Evolutionary conservation across 2,797 vertebrate genomes (phyloP).

Genomic region (Phrynocephalus guinanensis): DNA sequence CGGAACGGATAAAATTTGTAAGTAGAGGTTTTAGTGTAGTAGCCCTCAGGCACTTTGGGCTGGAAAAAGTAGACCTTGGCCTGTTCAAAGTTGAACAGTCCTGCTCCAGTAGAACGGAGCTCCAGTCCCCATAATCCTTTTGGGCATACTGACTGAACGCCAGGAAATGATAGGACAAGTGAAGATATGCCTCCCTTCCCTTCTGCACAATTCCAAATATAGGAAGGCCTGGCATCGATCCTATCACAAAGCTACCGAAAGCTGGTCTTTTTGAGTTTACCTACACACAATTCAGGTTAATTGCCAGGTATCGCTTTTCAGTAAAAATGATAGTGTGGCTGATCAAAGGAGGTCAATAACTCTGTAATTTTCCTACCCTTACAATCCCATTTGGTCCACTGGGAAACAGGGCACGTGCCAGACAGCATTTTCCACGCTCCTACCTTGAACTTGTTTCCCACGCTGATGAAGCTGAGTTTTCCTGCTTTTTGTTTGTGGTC

Average conservation of each 20-base stretch:
- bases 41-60: no score
- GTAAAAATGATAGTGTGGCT: neutral
- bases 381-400: conserved; percentile 1
- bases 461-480: conserved; percentile 96
- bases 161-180: neutral
- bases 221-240: neutral
- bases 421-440: conserved; percentile 22
- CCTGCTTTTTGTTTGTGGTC: conserved; percentile 94
- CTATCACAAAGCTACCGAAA: neutral
- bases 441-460: conserved; percentile 99
- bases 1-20: no score
- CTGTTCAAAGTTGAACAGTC: no score
- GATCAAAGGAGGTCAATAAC: conserved; percentile 3
- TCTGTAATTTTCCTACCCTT: neutral
- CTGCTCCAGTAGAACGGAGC: neutral
- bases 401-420: neutral
- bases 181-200: neutral
- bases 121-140: neutral
- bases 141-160: neutral
- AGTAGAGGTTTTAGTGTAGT: no score
- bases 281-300: neutral
- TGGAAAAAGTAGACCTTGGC: no score
- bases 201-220: neutral
- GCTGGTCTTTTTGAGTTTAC: neutral
- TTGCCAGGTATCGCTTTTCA: neutral